These are phyloP conservation scores for Pantala flavescens DNA, from an alignment of 1,140 invertebrate genomes.

Conservation along the genomic window DNA sequence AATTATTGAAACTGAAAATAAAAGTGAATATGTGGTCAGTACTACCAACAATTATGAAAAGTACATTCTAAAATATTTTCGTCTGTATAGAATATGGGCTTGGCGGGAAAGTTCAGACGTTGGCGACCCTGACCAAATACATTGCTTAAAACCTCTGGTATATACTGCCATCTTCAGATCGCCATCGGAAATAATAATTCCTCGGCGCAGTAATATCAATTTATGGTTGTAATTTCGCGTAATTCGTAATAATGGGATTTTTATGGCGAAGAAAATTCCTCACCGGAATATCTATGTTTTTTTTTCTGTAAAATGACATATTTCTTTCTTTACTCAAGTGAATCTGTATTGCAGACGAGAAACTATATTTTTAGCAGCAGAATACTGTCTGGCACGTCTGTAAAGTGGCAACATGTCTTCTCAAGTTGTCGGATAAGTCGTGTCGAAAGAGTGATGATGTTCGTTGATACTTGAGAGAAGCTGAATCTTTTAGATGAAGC, in stretches of 20 bases:
- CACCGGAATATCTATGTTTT: too few species aligned
- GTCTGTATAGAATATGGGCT: neutral
- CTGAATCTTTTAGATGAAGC: slow-evolving; percentile 11
- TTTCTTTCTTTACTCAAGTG: neutral
- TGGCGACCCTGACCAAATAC: neutral
- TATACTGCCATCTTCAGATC: neutral
- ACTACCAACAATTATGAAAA: too few species aligned
- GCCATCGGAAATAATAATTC: neutral
- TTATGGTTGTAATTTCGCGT: neutral
- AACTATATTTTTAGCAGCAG: slow-evolving; percentile 12
- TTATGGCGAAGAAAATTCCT: too few species aligned
- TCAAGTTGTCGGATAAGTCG: neutral
- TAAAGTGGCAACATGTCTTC: slow-evolving; percentile 15
- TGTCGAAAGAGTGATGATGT: slow-evolving; percentile 12
- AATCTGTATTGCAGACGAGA: slow-evolving; percentile 1
- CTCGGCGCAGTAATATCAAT: slow-evolving; percentile 5
- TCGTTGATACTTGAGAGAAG: slow-evolving; percentile 1
- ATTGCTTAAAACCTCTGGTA: neutral
- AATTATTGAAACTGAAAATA: too few species aligned
- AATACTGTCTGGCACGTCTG: slow-evolving; percentile 15
- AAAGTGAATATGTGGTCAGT: too few species aligned
- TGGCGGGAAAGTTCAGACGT: neutral
- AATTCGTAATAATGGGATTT: too few species aligned
- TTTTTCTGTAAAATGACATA: neutral
- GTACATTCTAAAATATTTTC: too few species aligned